phyloP scores from a whole-genome alignment of 2,113 vertebrate species.

The Gobiocypris rarus region DNA sequence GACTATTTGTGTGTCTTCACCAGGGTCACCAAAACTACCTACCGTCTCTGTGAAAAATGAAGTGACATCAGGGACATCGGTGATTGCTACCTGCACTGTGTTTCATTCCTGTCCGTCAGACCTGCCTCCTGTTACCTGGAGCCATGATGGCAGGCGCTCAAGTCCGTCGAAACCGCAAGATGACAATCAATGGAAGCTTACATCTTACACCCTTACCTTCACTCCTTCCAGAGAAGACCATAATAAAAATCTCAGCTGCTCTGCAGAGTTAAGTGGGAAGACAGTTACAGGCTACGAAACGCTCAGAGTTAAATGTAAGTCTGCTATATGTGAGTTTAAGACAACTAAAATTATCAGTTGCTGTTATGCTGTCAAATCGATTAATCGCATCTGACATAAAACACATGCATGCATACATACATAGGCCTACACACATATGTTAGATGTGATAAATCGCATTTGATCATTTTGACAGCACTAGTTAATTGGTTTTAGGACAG shows the following conservation, averaged over 20 bases:
- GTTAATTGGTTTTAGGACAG: background rate
- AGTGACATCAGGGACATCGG: conserved; percentile 28
- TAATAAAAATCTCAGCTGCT: conserved; percentile 63
- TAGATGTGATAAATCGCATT: too few species aligned
- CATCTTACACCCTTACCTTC: conserved; percentile 66
- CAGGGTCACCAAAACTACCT: conserved; percentile 55
- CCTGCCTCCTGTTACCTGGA: conserved; percentile 71
- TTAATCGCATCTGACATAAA: too few species aligned
- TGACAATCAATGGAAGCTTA: conserved; percentile 59
- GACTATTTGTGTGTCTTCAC: conserved; percentile 10
- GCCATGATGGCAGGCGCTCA: conserved; percentile 52
- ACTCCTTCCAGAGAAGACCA: conserved; percentile 57
- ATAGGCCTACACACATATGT: too few species aligned
- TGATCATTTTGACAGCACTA: too few species aligned
- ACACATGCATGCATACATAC: too few species aligned
- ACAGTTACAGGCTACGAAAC: background rate
- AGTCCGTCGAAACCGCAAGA: conserved; percentile 31
- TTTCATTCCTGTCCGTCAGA: conserved; percentile 66
- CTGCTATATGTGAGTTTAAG: background rate
- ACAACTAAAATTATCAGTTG: background rate
- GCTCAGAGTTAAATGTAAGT: conserved; percentile 70
- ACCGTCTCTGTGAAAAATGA: conserved; percentile 47
- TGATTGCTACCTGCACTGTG: conserved; percentile 64
- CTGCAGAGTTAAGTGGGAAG: conserved; percentile 45
- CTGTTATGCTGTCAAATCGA: background rate